Base-by-base conservation (phyloP, 2,888 invertebrate species). In the Patella pellucida region DNA sequence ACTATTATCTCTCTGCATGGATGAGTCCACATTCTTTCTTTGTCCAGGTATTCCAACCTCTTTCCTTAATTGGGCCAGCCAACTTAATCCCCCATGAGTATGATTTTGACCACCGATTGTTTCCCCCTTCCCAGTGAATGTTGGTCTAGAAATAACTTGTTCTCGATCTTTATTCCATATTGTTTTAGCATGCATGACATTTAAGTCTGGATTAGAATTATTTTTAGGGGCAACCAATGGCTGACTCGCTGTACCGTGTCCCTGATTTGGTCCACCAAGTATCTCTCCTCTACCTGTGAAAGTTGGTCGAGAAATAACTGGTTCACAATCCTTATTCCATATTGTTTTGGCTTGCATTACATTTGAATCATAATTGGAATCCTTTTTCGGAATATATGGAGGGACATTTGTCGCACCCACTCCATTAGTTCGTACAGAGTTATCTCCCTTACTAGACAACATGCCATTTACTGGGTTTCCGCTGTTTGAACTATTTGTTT, bases 141-240 rank as follows among this genome's bases (percentile, higher is more conserved):
- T 23, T 19, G 62, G 62, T 23, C 15, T 19, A 12, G 11, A 23
- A 11, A 62, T 23, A 11, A 12, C 14, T 62, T 62, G 19, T 62
- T 62, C 62, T 19, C 23, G 12, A 14, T 62, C 62, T 62, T 62
- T 62, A 62, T 62, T 62, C 62, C 62, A 62, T 23, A 62, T 62
- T 23, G 62, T 62, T 14, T 62, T 62, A 23, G 62, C 62, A 23
- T 15, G 19, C 62, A 62, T 62, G 14, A 62, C 62, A 62, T 62
- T 62, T 7, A 62, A 15, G 23, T 62, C 62, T 14, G 62, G 23
- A 23, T 62, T 23, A 62, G 19, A 23, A 12, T 19, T 23, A 62
- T 9, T 23, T 9, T 62, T 62, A 1, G 62, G 11, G 62, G 14
- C 14, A 12, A 15, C 12, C 11, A 19, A 23, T 1, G 15, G 19